A percentile compares a stretch with the other conserved stretches of the same genome.
phyloP scores from a whole-genome alignment of 2,113 vertebrate genomes.

The Lates calcarifer region DNA sequence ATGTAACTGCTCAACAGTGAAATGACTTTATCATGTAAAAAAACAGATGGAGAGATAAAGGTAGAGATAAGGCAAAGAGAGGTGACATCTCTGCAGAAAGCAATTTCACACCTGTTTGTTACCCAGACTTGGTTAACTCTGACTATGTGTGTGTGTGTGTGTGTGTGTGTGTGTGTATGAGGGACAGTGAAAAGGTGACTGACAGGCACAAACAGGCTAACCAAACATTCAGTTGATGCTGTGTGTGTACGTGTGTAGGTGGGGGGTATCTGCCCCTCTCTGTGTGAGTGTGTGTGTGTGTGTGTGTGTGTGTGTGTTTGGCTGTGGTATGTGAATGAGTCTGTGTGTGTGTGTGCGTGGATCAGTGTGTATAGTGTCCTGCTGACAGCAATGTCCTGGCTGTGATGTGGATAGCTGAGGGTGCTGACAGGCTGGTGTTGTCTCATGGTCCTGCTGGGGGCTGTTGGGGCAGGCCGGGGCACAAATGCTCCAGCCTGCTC shows the following conservation, averaged over 20 bases:
- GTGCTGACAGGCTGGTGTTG: conserved; percentile 73
- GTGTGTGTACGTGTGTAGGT: conserved; percentile 22
- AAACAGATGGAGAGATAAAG: neutral
- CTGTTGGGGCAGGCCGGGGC: conserved; percentile 44
- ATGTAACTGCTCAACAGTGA: neutral
- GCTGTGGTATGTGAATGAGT: conserved; percentile 31
- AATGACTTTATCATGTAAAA: neutral
- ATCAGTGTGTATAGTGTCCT: conserved; percentile 28
- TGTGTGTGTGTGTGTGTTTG: conserved; percentile 44
- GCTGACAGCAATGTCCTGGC: conserved; percentile 65
- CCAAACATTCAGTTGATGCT: conserved; percentile 47
- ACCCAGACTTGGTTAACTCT: neutral
- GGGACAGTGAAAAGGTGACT: conserved; percentile 56
- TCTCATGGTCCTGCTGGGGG: conserved; percentile 48
- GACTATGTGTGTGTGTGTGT: neutral
- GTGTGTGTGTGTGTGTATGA: conserved; percentile 29
- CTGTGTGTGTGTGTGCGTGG: conserved; percentile 35
- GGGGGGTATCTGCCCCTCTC: neutral
- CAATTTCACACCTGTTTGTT: conserved; percentile 34
- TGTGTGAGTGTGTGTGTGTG: conserved; percentile 36
- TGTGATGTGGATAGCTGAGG: conserved; percentile 58
- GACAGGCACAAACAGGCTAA: conserved; percentile 69
- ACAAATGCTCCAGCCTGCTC: conserved; percentile 6
- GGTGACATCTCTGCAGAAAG: conserved; percentile 46
- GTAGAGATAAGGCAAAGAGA: neutral